phyloP scores from a whole-genome alignment of 2,888 invertebrate genomes.

The Cheiracanthium punctorium region DNA sequence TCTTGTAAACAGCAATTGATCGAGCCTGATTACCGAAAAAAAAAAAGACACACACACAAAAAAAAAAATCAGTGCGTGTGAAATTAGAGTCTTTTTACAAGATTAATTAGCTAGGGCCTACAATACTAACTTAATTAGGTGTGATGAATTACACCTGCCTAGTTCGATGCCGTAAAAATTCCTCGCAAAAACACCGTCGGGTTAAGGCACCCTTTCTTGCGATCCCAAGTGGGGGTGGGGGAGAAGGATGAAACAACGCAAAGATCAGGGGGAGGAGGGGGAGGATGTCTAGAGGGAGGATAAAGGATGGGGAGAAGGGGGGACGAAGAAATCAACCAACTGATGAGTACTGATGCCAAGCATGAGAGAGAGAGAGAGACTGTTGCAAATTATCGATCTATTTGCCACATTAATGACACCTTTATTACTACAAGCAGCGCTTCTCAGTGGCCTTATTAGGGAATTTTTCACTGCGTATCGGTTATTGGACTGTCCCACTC shows the following conservation, averaged over 20 bases:
- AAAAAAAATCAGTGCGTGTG: too few relatives aligned
- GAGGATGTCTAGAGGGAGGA: neutral
- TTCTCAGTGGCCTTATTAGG: too few relatives aligned
- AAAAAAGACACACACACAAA: too few relatives aligned
- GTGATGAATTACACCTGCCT: slow-evolving; percentile 14
- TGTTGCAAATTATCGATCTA: slow-evolving; percentile 66
- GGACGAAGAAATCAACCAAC: slow-evolving; percentile 42
- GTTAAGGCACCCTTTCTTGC: neutral
- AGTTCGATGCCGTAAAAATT: too few relatives aligned
- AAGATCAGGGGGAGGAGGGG: neutral
- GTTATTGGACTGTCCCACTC: slow-evolving; percentile 66
- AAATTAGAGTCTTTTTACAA: neutral
- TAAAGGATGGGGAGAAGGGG: neutral
- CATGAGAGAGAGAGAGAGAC: slow-evolving; percentile 36
- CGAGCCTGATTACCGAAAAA: too few relatives aligned
- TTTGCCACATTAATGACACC: slow-evolving; percentile 58
- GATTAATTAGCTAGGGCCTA: neutral
- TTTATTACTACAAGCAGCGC: slow-evolving; percentile 52
- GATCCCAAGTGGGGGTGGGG: too few relatives aligned
- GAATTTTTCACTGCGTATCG: slow-evolving; percentile 65
- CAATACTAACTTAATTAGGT: neutral
- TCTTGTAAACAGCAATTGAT: too few relatives aligned
- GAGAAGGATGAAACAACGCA: neutral
- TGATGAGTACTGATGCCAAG: slow-evolving; percentile 60
- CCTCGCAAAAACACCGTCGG: neutral